These are phyloP conservation scores for Kuschelorhynchus macadamiae DNA, from an alignment of 2,888 invertebrate species.

Conservation along the genomic window DNA sequence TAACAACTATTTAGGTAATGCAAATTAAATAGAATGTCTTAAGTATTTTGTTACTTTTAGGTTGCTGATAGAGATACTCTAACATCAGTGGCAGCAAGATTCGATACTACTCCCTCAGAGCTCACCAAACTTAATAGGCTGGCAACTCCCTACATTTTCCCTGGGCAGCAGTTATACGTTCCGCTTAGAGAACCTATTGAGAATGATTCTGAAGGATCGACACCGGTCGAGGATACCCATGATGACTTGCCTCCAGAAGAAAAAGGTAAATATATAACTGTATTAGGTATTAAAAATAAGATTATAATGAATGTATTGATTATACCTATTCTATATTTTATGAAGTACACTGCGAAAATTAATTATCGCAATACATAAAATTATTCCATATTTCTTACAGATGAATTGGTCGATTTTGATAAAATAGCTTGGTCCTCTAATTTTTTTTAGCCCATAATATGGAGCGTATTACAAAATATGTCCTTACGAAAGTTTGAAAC, in stretches of 20 bases:
- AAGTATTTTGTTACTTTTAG: conserved; percentile 65
- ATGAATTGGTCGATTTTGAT: too few relatives aligned
- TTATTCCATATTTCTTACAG: too few relatives aligned
- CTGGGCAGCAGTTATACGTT: conserved; percentile 87
- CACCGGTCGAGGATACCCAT: conserved; percentile 73
- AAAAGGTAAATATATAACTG: conserved; percentile 72
- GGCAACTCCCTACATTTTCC: conserved; percentile 89
- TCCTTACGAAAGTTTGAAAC: too few relatives aligned
- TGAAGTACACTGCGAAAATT: too few relatives aligned
- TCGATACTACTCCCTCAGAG: conserved; percentile 98
- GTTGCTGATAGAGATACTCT: conserved; percentile 92
- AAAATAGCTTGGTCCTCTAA: too few relatives aligned
- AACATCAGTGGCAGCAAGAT: conserved; percentile 93
- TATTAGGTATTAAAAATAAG: too few relatives aligned
- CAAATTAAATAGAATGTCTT: background rate
- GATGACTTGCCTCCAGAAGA: conserved; percentile 75
- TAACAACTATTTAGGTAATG: too few relatives aligned
- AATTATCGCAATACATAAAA: too few relatives aligned
- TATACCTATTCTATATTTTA: too few relatives aligned
- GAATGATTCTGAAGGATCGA: conserved; percentile 69
- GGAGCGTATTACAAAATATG: too few relatives aligned
- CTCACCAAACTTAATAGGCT: conserved; percentile 95
- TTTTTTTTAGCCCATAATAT: too few relatives aligned
- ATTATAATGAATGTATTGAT: too few relatives aligned
- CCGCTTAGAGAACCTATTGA: conserved; percentile 77